Evolutionary conservation across 1,140 invertebrate genomes (phyloP).

Genomic region (Campodea augens): DNA sequence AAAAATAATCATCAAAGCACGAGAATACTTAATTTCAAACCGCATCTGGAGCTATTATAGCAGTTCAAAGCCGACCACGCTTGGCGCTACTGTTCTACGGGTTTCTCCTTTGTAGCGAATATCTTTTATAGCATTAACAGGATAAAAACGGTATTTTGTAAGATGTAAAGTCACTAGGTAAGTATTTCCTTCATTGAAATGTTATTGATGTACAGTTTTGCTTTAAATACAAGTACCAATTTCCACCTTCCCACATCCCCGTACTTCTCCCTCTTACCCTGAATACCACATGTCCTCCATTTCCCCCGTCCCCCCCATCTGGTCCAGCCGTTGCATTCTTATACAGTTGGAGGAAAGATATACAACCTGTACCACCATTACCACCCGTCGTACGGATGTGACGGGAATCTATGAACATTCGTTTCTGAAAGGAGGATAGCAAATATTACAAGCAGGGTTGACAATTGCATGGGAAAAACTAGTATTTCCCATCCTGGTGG

Average conservation of each 20-base stretch:
- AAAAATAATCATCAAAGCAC: too few species aligned
- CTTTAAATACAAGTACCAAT: background rate
- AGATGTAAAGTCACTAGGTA: too few species aligned
- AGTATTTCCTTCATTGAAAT: too few species aligned
- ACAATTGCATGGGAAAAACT: background rate
- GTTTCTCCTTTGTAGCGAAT: too few species aligned
- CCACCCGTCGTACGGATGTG: constrained; percentile 54
- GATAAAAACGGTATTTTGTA: too few species aligned
- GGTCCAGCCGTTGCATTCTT: constrained; percentile 75
- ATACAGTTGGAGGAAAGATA: constrained; percentile 63
- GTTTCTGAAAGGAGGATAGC: constrained; percentile 9
- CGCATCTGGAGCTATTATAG: too few species aligned
- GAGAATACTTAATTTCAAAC: too few species aligned
- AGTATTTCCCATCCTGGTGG: too few species aligned
- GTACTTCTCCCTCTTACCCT: constrained; percentile 28
- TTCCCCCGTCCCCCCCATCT: constrained; percentile 89
- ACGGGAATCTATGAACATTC: constrained; percentile 23
- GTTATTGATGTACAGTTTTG: too few species aligned
- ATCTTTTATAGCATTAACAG: too few species aligned
- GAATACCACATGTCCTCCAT: constrained; percentile 92
- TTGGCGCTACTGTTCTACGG: too few species aligned
- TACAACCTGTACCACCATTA: constrained; percentile 76
- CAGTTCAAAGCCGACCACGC: too few species aligned
- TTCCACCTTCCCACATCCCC: background rate
- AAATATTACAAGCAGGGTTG: constrained; percentile 18